Conservation (phyloP, 1,140 invertebrate species). For the Zelostemma sp. region DNA sequence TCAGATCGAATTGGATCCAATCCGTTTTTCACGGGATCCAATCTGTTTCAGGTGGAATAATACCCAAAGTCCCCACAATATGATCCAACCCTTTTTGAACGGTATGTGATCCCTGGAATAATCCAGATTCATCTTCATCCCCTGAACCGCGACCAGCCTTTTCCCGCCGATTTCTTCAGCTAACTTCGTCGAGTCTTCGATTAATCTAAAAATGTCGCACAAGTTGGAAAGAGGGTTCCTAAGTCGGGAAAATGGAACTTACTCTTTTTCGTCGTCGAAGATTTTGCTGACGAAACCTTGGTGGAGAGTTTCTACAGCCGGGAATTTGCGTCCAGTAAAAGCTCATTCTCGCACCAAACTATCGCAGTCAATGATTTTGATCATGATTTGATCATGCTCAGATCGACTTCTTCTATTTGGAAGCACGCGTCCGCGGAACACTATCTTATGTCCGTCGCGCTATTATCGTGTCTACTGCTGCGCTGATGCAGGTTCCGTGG, state of each 20-base stretch:
- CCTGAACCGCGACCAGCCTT: no score
- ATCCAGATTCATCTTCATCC: neutral
- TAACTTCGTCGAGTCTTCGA: no score
- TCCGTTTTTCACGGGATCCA: no score
- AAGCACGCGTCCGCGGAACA: constrained; percentile 93
- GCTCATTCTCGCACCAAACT: constrained; percentile 90
- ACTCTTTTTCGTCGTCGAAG: no score
- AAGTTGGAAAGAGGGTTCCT: no score
- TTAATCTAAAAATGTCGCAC: no score
- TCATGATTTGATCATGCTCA: constrained; percentile 92
- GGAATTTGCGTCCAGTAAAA: constrained; percentile 88
- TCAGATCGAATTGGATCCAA: no score
- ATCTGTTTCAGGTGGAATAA: no score
- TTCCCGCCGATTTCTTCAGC: no score
- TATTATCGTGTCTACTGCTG: constrained; percentile 89
- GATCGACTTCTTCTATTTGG: constrained; percentile 88
- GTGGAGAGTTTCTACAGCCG: constrained; percentile 82
- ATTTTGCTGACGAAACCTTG: constrained; percentile 84
- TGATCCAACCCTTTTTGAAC: no score
- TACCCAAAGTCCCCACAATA: no score
- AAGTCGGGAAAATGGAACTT: no score
- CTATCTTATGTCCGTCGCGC: constrained; percentile 92
- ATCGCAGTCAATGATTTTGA: constrained; percentile 91
- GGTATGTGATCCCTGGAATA: neutral
- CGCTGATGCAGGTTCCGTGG: constrained; percentile 92